Evolutionary conservation across 2,888 invertebrate species (phyloP).

Genomic region (Cephalotes varians): DNA sequence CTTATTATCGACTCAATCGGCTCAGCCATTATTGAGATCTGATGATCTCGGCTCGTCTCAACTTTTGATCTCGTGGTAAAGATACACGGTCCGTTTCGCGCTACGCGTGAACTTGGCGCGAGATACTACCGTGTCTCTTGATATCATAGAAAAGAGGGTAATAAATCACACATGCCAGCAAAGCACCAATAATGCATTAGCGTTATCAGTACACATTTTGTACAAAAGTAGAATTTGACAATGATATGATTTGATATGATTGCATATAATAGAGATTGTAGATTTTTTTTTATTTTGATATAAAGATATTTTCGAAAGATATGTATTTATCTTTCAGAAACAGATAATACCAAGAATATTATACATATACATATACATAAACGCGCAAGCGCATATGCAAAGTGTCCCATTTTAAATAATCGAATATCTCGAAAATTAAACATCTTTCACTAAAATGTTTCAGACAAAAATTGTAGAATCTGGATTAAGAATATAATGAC

Average conservation of each 20-base stretch:
- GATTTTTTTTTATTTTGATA: background rate
- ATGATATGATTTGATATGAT: too few species aligned
- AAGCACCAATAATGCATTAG: slow-evolving; percentile 59
- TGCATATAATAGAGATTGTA: background rate
- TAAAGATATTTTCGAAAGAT: background rate
- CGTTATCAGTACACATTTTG: slow-evolving; percentile 42
- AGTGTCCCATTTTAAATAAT: background rate
- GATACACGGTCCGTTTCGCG: too few species aligned
- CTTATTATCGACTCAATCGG: too few species aligned
- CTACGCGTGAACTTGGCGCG: too few species aligned
- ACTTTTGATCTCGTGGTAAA: too few species aligned
- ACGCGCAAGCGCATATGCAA: background rate
- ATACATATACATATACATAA: background rate
- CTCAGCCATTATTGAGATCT: too few species aligned
- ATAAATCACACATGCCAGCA: slow-evolving; percentile 49
- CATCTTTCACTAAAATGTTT: background rate
- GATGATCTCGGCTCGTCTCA: too few species aligned
- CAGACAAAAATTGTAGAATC: background rate
- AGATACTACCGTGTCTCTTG: too few species aligned
- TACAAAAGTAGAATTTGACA: slow-evolving; percentile 38
- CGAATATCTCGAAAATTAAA: background rate
- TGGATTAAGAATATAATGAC: background rate
- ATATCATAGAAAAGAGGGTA: background rate
- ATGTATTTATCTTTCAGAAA: background rate
- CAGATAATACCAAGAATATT: background rate